Evolutionary conservation across 1,140 invertebrate species (phyloP).

Genomic region (Sogatella furcifera): DNA sequence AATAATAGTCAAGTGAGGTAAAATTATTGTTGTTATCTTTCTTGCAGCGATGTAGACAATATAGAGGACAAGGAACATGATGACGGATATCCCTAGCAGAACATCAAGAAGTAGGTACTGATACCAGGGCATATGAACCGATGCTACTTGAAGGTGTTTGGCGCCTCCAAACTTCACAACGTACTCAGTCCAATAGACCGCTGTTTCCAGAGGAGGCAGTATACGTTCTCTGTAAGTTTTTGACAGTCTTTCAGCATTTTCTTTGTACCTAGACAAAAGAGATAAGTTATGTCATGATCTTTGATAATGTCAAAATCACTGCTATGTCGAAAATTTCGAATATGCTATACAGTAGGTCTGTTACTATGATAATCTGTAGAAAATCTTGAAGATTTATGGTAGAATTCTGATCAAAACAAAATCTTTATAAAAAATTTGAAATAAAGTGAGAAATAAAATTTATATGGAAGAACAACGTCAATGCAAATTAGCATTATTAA

Average conservation of each 20-base stretch:
- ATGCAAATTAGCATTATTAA: no score
- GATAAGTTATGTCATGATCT: no score
- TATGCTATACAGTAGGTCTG: no score
- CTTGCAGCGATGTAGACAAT: slow-evolving; percentile 13
- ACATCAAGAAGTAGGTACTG: slow-evolving; percentile 22
- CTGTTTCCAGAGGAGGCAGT: slow-evolving; percentile 36
- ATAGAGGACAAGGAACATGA: neutral
- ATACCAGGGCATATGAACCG: slow-evolving; percentile 20
- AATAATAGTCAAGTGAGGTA: neutral
- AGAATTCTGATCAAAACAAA: no score
- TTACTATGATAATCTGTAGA: no score
- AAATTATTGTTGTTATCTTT: slow-evolving; percentile 1
- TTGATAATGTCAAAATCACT: no score
- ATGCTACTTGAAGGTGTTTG: slow-evolving; percentile 14
- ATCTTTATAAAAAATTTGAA: no score
- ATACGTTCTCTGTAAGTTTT: slow-evolving; percentile 18
- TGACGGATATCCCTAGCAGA: neutral
- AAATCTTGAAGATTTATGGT: no score
- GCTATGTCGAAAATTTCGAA: no score
- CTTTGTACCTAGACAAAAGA: slow-evolving; percentile 9
- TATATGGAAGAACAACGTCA: no score
- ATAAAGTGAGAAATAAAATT: no score
- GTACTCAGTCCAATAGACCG: slow-evolving; percentile 50
- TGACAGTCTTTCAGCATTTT: slow-evolving; percentile 10
- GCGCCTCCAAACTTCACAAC: slow-evolving; percentile 42